A percentile compares a stretch with the other conserved stretches of the same genome.
Evolutionary conservation across 2,888 invertebrate genomes (phyloP).

Genomic region (Hydrotaea diabolus): DNA sequence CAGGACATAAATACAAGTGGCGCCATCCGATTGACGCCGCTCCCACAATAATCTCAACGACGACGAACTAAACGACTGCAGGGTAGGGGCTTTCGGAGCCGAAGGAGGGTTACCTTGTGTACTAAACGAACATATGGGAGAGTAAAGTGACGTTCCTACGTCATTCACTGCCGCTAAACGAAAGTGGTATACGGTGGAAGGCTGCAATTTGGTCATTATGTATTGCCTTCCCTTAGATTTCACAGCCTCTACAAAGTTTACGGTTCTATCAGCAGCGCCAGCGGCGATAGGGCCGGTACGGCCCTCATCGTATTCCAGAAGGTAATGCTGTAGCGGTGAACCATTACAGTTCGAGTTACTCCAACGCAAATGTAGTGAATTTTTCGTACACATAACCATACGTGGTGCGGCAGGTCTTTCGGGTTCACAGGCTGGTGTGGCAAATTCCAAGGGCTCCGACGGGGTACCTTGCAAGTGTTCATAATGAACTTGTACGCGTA

Average conservation of each 20-base stretch:
- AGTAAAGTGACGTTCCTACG: constrained; percentile 88
- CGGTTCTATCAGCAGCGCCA: constrained; percentile 80
- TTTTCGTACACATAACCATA: constrained; percentile 86
- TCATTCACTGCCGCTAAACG: constrained; percentile 92
- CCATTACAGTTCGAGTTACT: constrained; percentile 89
- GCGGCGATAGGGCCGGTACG: constrained; percentile 73
- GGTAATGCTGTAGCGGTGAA: constrained; percentile 87
- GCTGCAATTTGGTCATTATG: constrained; percentile 87
- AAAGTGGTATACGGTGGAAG: constrained; percentile 91
- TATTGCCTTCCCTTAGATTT: constrained; percentile 89
- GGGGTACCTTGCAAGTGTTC: constrained; percentile 88
- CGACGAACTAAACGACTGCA: constrained; percentile 84
- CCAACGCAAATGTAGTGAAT: constrained; percentile 87
- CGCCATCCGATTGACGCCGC: constrained; percentile 88
- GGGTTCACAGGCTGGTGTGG: constrained; percentile 91
- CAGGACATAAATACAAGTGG: constrained; percentile 84
- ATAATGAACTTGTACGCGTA: constrained; percentile 84
- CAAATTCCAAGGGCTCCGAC: constrained; percentile 90
- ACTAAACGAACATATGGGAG: constrained; percentile 85
- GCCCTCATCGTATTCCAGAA: constrained; percentile 90
- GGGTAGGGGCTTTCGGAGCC: constrained; percentile 88
- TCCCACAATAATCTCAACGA: constrained; percentile 88
- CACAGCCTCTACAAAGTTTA: constrained; percentile 86
- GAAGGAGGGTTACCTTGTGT: constrained; percentile 91
- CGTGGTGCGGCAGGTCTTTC: constrained; percentile 89